Conservation (phyloP, 2,888 invertebrate genomes). For the Micropterix aruncella region DNA sequence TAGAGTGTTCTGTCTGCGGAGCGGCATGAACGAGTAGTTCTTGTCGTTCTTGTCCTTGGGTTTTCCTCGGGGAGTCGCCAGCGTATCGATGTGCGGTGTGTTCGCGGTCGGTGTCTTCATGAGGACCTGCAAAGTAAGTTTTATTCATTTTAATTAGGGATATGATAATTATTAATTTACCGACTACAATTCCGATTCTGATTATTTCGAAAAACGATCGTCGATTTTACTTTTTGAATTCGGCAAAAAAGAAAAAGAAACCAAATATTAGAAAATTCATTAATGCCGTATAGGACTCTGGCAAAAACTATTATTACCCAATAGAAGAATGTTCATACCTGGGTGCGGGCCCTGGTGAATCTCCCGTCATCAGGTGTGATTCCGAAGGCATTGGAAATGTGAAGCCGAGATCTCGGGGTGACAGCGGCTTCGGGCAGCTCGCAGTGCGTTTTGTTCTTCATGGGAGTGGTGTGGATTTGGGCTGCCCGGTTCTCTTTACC, state of each 20-base stretch:
- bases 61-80: constrained; percentile 9
- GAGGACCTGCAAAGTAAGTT: background rate
- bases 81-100: constrained; percentile 6
- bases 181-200: no score
- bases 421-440: constrained; percentile 17
- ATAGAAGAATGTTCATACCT: background rate
- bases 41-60: constrained; percentile 1
- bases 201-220: no score
- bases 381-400: constrained; percentile 17
- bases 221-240: no score
- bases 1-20: constrained; percentile 9
- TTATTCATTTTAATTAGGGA: no score
- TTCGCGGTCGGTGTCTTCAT: constrained; percentile 2
- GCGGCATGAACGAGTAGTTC: background rate
- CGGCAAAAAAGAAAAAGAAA: no score
- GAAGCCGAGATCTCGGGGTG: constrained; percentile 23
- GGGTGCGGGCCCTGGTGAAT: background rate
- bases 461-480: constrained; percentile 22
- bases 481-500: background rate
- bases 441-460: constrained; percentile 28
- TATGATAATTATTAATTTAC: no score
- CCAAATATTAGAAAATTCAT: no score
- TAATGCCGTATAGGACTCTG: no score
- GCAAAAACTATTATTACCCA: no score
- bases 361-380: constrained; percentile 7